Evolutionary conservation across 1,140 invertebrate species (phyloP), one percentile per base, ranked within the genome.

Genomic region (Drosophila neocordata): DNA sequence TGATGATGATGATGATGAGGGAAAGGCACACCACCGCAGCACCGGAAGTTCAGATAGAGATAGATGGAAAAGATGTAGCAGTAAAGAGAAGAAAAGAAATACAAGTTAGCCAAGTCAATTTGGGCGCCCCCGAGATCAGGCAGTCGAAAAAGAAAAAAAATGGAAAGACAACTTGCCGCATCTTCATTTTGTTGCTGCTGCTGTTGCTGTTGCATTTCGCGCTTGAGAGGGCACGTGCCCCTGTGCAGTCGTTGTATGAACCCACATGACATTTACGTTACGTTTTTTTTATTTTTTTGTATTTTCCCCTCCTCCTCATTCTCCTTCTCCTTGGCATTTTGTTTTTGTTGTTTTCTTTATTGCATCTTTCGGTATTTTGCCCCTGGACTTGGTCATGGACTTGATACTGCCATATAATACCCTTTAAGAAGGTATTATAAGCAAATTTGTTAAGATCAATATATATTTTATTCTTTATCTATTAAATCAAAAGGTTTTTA

Each of bases 141-240:
- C 38, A 8, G 20, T 12, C 2, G 15, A 57, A 13, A 24, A 41
- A 51, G 27, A 52, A 38, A 68, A 66, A 20, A 65, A 13, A 31
- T 31, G 24, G 35, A 18, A 13, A 56, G 58, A 31, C 71, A 55
- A 65, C 55, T 69, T 60, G 65, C 59, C 65, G 74, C 52, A 41
- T 59, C 63, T 69, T 65, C 52, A 13, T 41, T 55, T 44, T 61
- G 52, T 35, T 75, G 37, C 62, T 51, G 61, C 62, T 61, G 65
- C 41, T 58, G 62, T 64, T 80, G 71, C 78, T 63, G 74, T 73
- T 85, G 65, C 81, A 73, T 85, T 84, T 85, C 82, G 78, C 82
- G 82, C 82, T 85, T 85, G 82, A 85, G 82, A 85, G 82, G 82
- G 78, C 82, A 85, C 82, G 82, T 85, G 82, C 82, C 82, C 82